Base-by-base conservation (phyloP, 1,140 invertebrate species). In the Conus betulinus region DNA sequence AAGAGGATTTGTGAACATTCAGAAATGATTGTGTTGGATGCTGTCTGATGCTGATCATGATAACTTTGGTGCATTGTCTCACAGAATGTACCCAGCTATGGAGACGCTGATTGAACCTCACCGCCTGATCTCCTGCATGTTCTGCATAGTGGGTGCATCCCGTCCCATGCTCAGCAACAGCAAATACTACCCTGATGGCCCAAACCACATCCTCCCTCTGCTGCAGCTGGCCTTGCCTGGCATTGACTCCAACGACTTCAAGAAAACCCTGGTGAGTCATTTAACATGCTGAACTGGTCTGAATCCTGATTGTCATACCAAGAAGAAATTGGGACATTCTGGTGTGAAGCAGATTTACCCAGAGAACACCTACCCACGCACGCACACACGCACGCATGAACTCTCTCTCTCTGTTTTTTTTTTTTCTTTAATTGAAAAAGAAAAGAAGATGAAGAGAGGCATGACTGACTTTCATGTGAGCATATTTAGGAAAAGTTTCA, bases 31-130 rank as follows among this genome's bases (percentile, higher is more conserved):
- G 57, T 60, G 57, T 8, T 60, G 57, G 57, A 60, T 60, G 57
- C 57, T 60, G 57, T 11, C 57, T 15, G 8, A 60, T 60, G 15
- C 57, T 60, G 57, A 60, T 11, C 8, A 60, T 3, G 39, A 39
- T 39, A 3, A 39, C 39, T 39, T 39, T 39, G 39, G 39, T 39
- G 15, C 1, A 60, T 60, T 60, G 57, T 60, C 82, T 4, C 52
- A 13, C 85, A 94, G 93, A 87, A 94, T 94, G 91, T 95, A 94
- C 88, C 93, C 93, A 25, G 97, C 97, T 0, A 95, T 99, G 89
- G 97, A 98, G 92, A 98, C 97, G 0, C 93, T 98, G 7, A 98
- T 97, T 2, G 98, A 99, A 94, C 98, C 98, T 0, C 97, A 98
- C 92, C 95, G 98, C 23, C 95, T 98, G 87, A 98, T 97, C 52